These are phyloP conservation scores for Brienomyrus longianalis DNA, from an alignment of 2,113 vertebrate species.

Conservation along the genomic window DNA sequence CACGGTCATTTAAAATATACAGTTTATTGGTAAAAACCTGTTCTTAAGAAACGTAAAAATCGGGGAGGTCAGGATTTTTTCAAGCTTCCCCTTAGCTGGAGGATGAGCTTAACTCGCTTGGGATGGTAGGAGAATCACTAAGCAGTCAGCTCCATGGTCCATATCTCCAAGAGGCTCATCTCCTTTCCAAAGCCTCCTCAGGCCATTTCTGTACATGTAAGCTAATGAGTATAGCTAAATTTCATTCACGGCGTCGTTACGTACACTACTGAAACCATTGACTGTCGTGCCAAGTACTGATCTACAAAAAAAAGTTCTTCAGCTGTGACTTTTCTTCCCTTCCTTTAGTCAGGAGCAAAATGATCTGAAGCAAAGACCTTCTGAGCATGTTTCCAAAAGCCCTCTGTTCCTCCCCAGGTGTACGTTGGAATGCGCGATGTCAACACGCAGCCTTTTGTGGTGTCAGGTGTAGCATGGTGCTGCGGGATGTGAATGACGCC, in stretches of 20 bases:
- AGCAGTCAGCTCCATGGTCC: background rate
- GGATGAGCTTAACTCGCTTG: background rate
- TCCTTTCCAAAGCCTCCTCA: background rate
- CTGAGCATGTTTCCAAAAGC: background rate
- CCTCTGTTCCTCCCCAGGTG: background rate
- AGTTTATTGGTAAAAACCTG: no score
- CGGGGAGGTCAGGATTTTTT: background rate
- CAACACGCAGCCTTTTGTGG: background rate
- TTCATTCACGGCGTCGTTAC: background rate
- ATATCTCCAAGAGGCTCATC: background rate
- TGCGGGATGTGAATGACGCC: background rate
- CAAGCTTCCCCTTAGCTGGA: background rate
- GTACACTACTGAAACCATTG: background rate
- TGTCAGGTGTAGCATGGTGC: background rate
- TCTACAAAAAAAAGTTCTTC: constrained; percentile 7
- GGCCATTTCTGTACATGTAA: background rate
- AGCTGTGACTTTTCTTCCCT: constrained; percentile 19
- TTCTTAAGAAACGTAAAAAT: background rate
- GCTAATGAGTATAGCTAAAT: background rate
- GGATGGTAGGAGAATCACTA: background rate
- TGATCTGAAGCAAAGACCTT: background rate
- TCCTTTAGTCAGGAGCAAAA: background rate
- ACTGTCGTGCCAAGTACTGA: background rate
- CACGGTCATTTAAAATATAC: no score
- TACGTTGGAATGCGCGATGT: background rate